A percentile compares a stretch with the other conserved stretches of the same genome.
Conservation (phyloP, 2,113 vertebrate species). For the Maccullochella peelii region DNA sequence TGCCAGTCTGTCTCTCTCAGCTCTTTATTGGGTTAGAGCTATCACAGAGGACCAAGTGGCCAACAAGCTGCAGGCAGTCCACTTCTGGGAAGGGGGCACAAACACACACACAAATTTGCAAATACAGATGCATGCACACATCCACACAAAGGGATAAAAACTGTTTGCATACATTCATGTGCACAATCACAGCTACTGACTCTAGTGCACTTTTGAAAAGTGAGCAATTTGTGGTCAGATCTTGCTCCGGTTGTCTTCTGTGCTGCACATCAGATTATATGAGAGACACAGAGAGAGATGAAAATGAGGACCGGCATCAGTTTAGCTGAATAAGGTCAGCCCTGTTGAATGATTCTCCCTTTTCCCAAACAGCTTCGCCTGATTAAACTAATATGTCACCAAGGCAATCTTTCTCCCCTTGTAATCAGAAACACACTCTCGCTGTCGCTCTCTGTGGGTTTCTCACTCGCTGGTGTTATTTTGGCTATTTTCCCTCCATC, state of each 20-base stretch:
- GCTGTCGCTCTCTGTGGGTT: background rate
- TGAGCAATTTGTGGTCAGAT: conserved; percentile 31
- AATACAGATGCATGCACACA: conserved; percentile 16
- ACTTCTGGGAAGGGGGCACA: conserved; percentile 69
- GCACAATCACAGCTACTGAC: conserved; percentile 11
- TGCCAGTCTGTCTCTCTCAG: conserved; percentile 61
- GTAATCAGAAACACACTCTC: conserved; percentile 41
- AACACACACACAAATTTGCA: background rate
- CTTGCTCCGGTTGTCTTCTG: background rate
- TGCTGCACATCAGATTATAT: conserved; percentile 19
- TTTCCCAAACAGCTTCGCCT: conserved; percentile 34
- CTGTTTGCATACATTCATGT: conserved; percentile 2
- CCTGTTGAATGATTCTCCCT: conserved; percentile 37
- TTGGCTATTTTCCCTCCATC: conserved; percentile 39
- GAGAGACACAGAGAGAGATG: conserved; percentile 2
- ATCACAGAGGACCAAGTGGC: conserved; percentile 68
- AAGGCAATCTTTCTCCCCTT: conserved; percentile 40
- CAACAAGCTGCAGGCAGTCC: conserved; percentile 60
- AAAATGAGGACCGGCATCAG: conserved; percentile 29
- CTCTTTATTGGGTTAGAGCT: conserved; percentile 74
- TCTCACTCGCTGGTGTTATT: conserved; percentile 12
- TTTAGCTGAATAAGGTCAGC: conserved; percentile 37
- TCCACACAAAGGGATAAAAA: conserved; percentile 9
- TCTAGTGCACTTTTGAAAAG: background rate
- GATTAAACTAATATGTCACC: conserved; percentile 71